Conservation (phyloP, 92 coral and sea anemone species). For the Zoanthus gigantus region DNA sequence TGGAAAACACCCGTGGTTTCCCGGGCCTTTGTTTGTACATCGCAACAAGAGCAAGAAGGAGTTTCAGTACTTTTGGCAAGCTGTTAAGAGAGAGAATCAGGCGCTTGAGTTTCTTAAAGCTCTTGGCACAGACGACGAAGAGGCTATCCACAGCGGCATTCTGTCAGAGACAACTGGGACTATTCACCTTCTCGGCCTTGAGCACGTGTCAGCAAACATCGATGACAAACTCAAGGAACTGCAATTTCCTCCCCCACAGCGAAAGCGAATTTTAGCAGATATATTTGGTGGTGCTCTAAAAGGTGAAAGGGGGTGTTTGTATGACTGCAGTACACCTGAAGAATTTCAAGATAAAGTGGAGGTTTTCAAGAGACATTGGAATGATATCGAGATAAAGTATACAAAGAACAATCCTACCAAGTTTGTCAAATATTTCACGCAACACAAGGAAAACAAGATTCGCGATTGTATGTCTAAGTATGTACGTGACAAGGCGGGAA, state of each 20-base stretch:
- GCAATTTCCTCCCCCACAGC: conserved; percentile 52
- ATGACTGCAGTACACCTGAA: conserved; percentile 51
- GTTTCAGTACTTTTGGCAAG: conserved; percentile 63
- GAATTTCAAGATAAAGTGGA: conserved; percentile 36
- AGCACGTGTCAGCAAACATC: conserved; percentile 58
- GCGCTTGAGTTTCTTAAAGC: conserved; percentile 33
- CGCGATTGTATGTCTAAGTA: conserved; percentile 54
- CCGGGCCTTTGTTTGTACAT: conserved; percentile 60
- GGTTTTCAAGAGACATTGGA: no score
- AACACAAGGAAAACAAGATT: conserved; percentile 53
- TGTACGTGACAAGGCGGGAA: conserved; percentile 50
- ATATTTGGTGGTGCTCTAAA: conserved; percentile 50
- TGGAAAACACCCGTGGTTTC: conserved; percentile 54
- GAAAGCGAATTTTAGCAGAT: conserved; percentile 40
- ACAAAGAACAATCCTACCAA: conserved; percentile 51
- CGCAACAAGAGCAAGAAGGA: conserved; percentile 55
- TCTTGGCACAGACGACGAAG: conserved; percentile 56
- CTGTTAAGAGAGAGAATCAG: conserved; percentile 49
- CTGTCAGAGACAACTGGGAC: conserved; percentile 55
- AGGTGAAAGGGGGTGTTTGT: conserved; percentile 54
- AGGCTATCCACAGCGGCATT: conserved; percentile 50
- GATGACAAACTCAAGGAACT: conserved; percentile 54
- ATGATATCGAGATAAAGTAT: background rate
- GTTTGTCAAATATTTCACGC: conserved; percentile 58
- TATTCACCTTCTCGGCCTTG: conserved; percentile 60